These are phyloP conservation scores for Aythya baeri DNA, from an alignment of 2,113 vertebrate genomes.

Conservation along the genomic window DNA sequence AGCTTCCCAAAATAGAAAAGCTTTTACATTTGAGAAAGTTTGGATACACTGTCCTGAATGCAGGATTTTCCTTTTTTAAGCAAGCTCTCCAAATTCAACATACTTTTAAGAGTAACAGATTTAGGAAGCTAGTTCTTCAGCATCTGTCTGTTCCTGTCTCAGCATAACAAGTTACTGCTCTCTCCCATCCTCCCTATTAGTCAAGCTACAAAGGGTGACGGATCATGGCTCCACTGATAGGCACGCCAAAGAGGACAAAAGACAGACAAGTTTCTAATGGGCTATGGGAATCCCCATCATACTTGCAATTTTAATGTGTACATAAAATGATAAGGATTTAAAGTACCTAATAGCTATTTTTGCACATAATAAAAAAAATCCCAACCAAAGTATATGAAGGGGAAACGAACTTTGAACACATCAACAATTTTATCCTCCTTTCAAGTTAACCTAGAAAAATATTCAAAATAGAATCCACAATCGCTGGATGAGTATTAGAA, in stretches of 20 bases:
- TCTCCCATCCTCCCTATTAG: not conserved
- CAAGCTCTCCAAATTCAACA: not conserved
- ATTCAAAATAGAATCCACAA: not conserved
- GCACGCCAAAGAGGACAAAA: not conserved
- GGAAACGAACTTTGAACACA: not conserved
- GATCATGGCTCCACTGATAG: not conserved
- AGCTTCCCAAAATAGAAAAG: not conserved
- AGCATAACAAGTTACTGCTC: fast-evolving
- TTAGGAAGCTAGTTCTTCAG: not conserved
- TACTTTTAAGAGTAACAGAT: not conserved
- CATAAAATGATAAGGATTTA: not conserved
- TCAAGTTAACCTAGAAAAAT: not conserved
- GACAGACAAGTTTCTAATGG: not conserved
- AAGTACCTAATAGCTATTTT: not conserved
- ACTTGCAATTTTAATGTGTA: not conserved
- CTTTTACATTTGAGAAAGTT: not conserved
- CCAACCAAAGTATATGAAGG: not conserved
- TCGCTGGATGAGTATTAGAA: not conserved
- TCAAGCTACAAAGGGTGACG: not conserved
- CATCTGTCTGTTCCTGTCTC: not conserved
- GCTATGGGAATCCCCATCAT: not conserved
- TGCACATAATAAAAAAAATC: not conserved
- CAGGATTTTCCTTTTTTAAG: not conserved
- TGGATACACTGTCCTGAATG: not conserved
- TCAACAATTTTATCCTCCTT: not conserved